Percentiles rank a stretch among this genome's conserved stretches.
phyloP scores from a whole-genome alignment of 23 tunicate species.

The Clavelina lepadiformis region DNA sequence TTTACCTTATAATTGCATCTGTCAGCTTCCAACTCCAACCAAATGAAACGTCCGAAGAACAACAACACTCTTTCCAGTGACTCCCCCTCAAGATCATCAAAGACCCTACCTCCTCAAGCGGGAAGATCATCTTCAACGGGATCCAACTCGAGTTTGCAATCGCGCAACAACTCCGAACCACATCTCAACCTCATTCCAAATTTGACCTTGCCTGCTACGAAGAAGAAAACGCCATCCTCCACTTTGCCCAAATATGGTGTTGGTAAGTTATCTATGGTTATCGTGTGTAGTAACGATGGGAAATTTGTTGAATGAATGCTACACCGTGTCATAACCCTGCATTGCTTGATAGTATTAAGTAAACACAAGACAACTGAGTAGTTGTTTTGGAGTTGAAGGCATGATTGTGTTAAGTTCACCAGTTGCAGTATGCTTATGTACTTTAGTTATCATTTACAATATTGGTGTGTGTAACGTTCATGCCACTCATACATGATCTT shows the following conservation, averaged over 20 bases:
- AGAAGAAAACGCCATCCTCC: slow-evolving; percentile 54
- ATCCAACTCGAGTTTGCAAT: slow-evolving; percentile 28
- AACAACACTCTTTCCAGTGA: slow-evolving; percentile 15
- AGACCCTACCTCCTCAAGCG: slow-evolving; percentile 46
- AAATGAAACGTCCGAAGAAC: slow-evolving; percentile 32
- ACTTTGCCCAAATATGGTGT: slow-evolving; percentile 75
- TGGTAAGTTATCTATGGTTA: no score
- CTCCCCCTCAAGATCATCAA: slow-evolving; percentile 88
- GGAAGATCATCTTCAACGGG: slow-evolving; percentile 27
- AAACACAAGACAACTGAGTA: background rate
- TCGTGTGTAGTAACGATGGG: no score
- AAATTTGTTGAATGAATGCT: no score
- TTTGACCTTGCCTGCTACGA: slow-evolving; percentile 37
- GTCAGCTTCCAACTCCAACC: slow-evolving; percentile 45
- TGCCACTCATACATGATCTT: no score
- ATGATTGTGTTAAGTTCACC: no score
- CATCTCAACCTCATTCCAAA: slow-evolving; percentile 46
- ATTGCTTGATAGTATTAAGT: no score
- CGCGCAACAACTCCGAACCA: slow-evolving; percentile 85
- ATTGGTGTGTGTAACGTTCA: no score
- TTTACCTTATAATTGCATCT: background rate
- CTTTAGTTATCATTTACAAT: no score
- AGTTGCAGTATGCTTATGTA: no score
- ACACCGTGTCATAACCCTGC: no score
- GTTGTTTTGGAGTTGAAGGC: no score